Base-by-base conservation (phyloP, 2,113 vertebrate species). In the Dunckerocampus dactyliophorus region DNA sequence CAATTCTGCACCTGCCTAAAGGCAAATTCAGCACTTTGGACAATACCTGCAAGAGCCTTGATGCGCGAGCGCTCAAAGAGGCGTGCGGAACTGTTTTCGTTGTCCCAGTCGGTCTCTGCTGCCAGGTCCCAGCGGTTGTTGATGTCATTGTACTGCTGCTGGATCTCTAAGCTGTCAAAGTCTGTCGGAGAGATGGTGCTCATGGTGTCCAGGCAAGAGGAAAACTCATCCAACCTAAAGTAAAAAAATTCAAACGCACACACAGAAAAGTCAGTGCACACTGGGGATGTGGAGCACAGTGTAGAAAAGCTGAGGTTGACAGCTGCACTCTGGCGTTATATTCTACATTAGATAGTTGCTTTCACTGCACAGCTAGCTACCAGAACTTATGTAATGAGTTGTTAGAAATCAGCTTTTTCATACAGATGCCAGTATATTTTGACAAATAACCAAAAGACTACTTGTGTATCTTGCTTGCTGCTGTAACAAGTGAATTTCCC, bases 91-190 rank as follows among this genome's bases (percentile, higher is more conserved):
- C 95, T 96, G 91, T 93, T 95, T 87, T 96, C 95, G 72, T 95
- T 95, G 74, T 96, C 95, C 95, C 95, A 97, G 74, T 95, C 94
- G 0, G 92, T 89, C 72, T 95, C 94, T 0, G 92, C 91, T 21
- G 91, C 91, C 70, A 94, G 87, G 74, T 97, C 95, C 95, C 95
- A 97, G 80, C 95, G 94, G 85, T 97, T 97, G 85, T 97, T 97
- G 87, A 95, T 94, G 85, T 97, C 95, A 1, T 94, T 95, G 69
- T 96, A 97, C 78, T 97, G 95, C 85, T 95, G 94, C 85, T 97
- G 95, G 85, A 95, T 97, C 88, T 97, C 95, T 88, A 96, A 85
- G 79, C 91, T 95, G 90, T 96, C 94, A 16, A 93, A 96, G 88
- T 96, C 94, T 1, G 95, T 96, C 21, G 94, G 94, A 1, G 95